Base-by-base conservation (phyloP, 1,140 invertebrate species). In the Magallana gigas region DNA sequence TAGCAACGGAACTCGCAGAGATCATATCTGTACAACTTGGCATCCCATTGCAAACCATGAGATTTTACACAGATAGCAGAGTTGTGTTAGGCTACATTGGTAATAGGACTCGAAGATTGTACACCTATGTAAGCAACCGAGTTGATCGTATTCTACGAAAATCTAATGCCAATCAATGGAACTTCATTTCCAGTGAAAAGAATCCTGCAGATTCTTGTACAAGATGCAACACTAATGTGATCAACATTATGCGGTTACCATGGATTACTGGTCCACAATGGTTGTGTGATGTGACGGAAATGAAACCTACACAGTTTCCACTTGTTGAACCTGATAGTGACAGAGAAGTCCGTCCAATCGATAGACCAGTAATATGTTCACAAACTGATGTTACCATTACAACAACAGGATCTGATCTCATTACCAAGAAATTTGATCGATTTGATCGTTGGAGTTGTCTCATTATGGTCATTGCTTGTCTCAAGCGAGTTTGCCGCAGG, bases 51-150 rank as follows among this genome's bases (percentile, higher is more conserved):
- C 36, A 88, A 18, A 14, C 11, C 14, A 59, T 64, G 14, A 18
- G 48, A 12, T 83, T 36, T 18, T 86, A 68, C 64, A 83, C 85
- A 12, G 84, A 88, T 56, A 85, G 84, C n/a, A 81, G 57, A 83
- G 80, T 88, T 7, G 84, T 83, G 8, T 16, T 89, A 1, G 88
- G 85, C 4, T 89, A 87, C 48, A 83, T 89, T 23, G 14, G 58
- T 14, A 83, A 83, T 68, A 12, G 83, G 14, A 83, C 80, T 62
- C 14, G 82, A 3, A n/a, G 85, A 7, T 84, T 87, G 23, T 83
- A 64, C 59, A 58, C 58, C 7, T 89, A 89, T 81, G 82, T 89
- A 16, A 57, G 16, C 14, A 89, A 89, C 62, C 62, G 88, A 23
- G 88, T 90, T 48, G 71, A 71, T 9, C 57, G 68, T 56, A 88